These are phyloP conservation scores for Drosophila niveifrons DNA, from an alignment of 2,888 invertebrate genomes.

Conservation along the genomic window DNA sequence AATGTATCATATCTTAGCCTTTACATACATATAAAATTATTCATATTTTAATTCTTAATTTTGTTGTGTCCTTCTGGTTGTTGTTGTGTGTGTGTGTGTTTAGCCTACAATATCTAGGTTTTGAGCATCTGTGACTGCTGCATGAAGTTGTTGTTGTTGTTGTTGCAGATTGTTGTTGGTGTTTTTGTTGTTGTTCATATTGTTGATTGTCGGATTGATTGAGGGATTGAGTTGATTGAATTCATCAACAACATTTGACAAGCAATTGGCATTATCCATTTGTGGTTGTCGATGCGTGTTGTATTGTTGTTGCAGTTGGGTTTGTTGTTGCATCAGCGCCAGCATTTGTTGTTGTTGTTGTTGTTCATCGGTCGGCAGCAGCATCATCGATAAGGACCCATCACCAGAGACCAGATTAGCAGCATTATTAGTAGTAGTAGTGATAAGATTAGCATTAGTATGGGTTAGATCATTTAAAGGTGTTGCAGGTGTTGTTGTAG, in stretches of 20 bases:
- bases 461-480: constrained; percentile 76
- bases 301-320: constrained; percentile 82
- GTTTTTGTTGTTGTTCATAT: constrained; percentile 48
- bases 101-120: constrained; percentile 86
- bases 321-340: constrained; percentile 82
- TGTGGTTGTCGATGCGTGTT: constrained; percentile 61
- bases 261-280: constrained; percentile 61
- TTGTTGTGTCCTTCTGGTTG: constrained; percentile 46
- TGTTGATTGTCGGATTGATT: constrained; percentile 16
- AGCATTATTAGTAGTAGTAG: constrained; percentile 82
- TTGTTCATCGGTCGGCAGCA: constrained; percentile 54
- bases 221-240: constrained; percentile 39
- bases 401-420: constrained; percentile 52
- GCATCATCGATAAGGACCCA: constrained; percentile 25
- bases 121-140: constrained; percentile 86
- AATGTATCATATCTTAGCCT: constrained; percentile 44
- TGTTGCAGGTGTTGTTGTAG: constrained; percentile 56
- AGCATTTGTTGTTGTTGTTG: constrained; percentile 82
- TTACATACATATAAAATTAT: constrained; percentile 45
- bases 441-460: constrained; percentile 83
- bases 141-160: constrained; percentile 54
- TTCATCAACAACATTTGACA: constrained; percentile 48
- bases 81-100: constrained; percentile 56
- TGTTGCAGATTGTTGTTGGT: constrained; percentile 59
- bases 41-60: constrained; percentile 21